Base-by-base conservation (phyloP, 2,113 vertebrate species). In the Trinectes maculatus region DNA sequence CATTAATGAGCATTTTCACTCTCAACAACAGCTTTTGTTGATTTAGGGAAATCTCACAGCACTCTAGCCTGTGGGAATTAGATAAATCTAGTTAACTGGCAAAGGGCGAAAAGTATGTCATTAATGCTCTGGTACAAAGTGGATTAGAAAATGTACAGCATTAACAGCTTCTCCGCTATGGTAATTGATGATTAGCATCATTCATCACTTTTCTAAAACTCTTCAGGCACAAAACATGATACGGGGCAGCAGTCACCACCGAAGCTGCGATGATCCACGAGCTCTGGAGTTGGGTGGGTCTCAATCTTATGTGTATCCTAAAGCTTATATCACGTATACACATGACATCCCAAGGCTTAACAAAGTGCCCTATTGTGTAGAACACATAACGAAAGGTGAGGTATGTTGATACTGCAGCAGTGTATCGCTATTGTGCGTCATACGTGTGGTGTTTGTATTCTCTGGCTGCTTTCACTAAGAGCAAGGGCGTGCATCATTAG, bases 401-500 rank as follows among this genome's bases (percentile, higher is more conserved):
- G 57, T 43, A 19, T 62, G 79, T 51, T 52, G 25, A 60, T 15
- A 16, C 33, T 65, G 47, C 62, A 13, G 70, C 40, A 70, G 47
- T 74, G 31, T 40, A 37, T 61, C 47, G 52, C 21, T 40, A n/a
- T n/a, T 33, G 42, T 48, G 19, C 65, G 28, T 18, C 53, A 15
- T 37, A 33, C 51, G 44, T 52, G 54, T 18, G 53, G 39, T 31
- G 48, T 49, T 59, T 63, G 19, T 29, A 5, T 26, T 58, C 33
- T 56, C 36, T 40, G 48, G 25, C 55, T 67, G 64, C 53, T 59
- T 69, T 61, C 54, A 88, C 92, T 92, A 86, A 91, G 47, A 79
- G 91, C 62, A 89, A 92, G 94, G 94, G 94, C 93, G 94, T 93
- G 92, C 93, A 94, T 94, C 94, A 94, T 95, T 95, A 95, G 94